Evolutionary conservation across 2,797 vertebrate genomes (phyloP).

Genomic region (Argya squamiceps): DNA sequence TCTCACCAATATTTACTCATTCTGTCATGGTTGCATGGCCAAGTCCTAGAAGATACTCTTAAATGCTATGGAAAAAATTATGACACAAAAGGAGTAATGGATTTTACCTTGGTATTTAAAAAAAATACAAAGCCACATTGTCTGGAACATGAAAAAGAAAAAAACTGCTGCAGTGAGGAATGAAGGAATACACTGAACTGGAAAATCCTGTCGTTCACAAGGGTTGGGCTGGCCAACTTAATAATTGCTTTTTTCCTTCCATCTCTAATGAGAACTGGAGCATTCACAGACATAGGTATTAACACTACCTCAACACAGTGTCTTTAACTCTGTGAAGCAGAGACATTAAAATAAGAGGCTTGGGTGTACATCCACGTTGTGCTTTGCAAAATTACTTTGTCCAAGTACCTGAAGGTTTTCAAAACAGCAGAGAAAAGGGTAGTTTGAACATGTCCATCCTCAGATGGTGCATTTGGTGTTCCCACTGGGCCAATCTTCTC

Average conservation of each 20-base stretch:
- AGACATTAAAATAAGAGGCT: not conserved
- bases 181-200: constrained; percentile 26
- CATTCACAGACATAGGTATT: not conserved
- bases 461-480: not conserved
- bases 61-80: not conserved
- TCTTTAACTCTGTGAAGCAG: not conserved
- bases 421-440: not conserved
- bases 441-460: not conserved
- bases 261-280: not conserved
- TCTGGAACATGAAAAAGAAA: not conserved
- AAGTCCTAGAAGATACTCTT: not conserved
- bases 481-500: not conserved
- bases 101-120: not conserved
- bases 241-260: constrained; percentile 16
- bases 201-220: constrained; percentile 40
- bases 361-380: not conserved
- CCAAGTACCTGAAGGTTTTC: not conserved
- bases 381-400: not conserved
- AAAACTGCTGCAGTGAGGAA: not conserved
- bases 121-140: not conserved
- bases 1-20: not conserved
- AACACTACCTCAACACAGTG: not conserved
- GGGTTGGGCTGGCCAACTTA: not conserved
- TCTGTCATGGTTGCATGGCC: not conserved
- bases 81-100: not conserved